Percentiles rank a stretch among this genome's conserved stretches.
Evolutionary conservation across 2,113 vertebrate species (phyloP).

Genomic region (Leiothrix lutea): DNA sequence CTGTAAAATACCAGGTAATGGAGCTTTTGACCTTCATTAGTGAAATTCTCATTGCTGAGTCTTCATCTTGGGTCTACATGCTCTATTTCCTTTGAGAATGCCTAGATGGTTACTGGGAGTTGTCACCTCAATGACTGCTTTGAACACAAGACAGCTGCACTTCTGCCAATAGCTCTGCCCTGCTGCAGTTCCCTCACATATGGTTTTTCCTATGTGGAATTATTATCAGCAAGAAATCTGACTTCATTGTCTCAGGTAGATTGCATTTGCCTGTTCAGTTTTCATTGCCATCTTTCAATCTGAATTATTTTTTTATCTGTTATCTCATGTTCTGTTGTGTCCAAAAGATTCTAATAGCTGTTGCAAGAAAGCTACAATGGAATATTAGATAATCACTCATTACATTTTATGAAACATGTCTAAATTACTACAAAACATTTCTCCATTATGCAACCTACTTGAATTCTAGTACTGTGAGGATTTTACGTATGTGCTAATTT

Average conservation of each 20-base stretch:
- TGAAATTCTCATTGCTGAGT: neutral
- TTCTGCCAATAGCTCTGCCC: neutral
- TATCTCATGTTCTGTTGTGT: neutral
- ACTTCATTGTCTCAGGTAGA: neutral
- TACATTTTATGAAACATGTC: neutral
- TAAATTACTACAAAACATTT: constrained; percentile 20
- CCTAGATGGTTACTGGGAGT: neutral
- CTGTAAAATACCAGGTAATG: neutral
- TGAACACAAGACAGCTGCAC: neutral
- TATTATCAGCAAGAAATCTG: neutral
- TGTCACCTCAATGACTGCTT: neutral
- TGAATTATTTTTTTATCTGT: neutral
- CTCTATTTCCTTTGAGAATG: neutral
- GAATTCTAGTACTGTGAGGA: neutral
- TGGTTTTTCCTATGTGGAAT: rapidly evolving
- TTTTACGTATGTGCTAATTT: neutral
- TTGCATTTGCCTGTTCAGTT: neutral
- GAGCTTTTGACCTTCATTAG: neutral
- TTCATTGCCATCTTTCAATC: neutral
- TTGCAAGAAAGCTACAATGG: neutral
- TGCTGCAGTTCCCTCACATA: neutral
- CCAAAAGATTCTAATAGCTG: neutral
- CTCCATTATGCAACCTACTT: neutral
- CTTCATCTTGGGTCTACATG: neutral
- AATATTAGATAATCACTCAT: constrained; percentile 9